Conservation (phyloP, 2,797 vertebrate species). For the Schizopygopsis malacanthus region DNA sequence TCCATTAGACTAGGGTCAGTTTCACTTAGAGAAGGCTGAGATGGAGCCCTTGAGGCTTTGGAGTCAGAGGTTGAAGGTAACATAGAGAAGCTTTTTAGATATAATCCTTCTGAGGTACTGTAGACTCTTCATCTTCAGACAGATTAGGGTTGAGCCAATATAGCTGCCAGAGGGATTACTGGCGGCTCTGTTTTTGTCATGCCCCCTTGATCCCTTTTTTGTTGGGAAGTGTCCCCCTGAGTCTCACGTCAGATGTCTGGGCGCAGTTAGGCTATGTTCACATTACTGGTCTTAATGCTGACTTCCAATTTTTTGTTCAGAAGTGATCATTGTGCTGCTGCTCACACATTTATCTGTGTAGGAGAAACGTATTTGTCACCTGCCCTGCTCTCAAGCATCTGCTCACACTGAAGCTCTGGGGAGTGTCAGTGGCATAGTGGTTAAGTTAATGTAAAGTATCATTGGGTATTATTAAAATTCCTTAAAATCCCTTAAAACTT, state of each 20-base stretch:
- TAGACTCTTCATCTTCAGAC: constrained; percentile 64
- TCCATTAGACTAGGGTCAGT: constrained; percentile 53
- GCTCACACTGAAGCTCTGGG: background rate
- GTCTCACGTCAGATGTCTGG: constrained; percentile 55
- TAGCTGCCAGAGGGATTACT: constrained; percentile 65
- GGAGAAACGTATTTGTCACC: background rate
- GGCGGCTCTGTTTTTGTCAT: constrained; percentile 59
- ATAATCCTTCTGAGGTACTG: constrained; percentile 65
- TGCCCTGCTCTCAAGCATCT: background rate
- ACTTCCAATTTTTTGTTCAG: constrained; percentile 19
- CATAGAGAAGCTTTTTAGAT: constrained; percentile 71
- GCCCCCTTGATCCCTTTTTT: constrained; percentile 62
- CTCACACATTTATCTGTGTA: background rate
- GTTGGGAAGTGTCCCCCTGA: constrained; percentile 61
- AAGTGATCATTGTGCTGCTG: background rate
- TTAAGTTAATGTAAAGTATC: background rate
- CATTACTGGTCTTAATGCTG: constrained; percentile 39
- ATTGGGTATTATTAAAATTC: background rate
- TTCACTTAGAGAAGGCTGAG: constrained; percentile 54
- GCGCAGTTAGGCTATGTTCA: constrained; percentile 49
- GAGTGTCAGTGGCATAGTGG: background rate
- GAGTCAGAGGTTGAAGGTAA: constrained; percentile 72
- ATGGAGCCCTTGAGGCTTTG: constrained; percentile 50
- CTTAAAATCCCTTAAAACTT: background rate
- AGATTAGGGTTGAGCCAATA: constrained; percentile 61